Evolutionary conservation across 2,113 vertebrate species (phyloP), one percentile per base, ranked within the genome.

Genomic region (Charadrius vociferus): DNA sequence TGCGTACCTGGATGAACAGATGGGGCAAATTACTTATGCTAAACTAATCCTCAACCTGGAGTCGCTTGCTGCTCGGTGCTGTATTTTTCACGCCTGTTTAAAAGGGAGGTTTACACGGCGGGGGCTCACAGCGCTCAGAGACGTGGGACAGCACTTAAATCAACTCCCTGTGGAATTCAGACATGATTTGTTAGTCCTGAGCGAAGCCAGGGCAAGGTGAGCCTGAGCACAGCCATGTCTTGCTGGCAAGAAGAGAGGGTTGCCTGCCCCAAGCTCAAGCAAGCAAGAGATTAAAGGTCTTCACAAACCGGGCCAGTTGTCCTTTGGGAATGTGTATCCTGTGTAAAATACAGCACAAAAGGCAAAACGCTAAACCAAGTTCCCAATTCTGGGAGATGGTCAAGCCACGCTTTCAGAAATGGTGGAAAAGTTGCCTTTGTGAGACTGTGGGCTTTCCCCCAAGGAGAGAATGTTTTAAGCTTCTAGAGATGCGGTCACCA

Each of bases 301-400:
- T 59, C 62, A 67, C 23, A 24, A 68, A 41, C 12, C 1, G 0
- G 43, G 8, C 16, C 53, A 11, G 37, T 11, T 5, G 11, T 26
- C 21, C 37, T 32, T 78, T 52, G 63, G 26, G 37, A 61, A 43
- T 30, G 20, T 10, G 15, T 8, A 43, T 36, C 15, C 36, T 26
- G 12, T 1, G 7, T 43, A 34, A 72, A 32, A 41, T 26, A 14
- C 1, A 1, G 37, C 11, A 0, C 4, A 26, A 52, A 36, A 52
- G 53, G 32, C 37, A 52, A 10, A 32, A 32, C 0, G 3, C 15
- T 81, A 29, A 92, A 43, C 8, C 19, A 21, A 16, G 14, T 3
- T 49, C 61, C 49, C 24, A 5, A 29, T 63, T 66, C 49, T 27
- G 61, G 32, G 14, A 68, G 17, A 27, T 8, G 41, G 34, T 9